Conservation (phyloP, 2,113 vertebrate genomes). For the Hippoglossus stenolepis region DNA sequence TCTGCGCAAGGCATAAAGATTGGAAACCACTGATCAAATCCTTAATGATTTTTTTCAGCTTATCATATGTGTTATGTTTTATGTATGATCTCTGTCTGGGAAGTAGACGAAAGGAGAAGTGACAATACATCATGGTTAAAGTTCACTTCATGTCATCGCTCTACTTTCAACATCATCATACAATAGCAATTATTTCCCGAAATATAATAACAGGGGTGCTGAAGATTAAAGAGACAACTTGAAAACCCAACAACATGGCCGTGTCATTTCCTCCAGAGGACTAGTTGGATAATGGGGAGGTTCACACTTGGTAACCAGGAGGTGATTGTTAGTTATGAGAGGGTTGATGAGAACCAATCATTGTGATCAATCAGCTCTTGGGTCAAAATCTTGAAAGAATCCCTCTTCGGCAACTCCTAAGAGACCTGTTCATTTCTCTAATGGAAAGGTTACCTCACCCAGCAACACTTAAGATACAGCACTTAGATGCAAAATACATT, state of each 20-base stretch:
- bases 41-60: too few relatives aligned
- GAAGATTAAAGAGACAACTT: neutral
- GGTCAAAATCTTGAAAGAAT: slow-evolving; percentile 1
- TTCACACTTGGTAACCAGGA: neutral
- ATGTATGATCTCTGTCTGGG: too few relatives aligned
- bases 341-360: neutral
- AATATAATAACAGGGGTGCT: neutral
- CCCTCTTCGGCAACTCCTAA: neutral
- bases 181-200: too few relatives aligned
- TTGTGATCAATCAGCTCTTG: neutral
- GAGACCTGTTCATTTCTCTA: slow-evolving; percentile 23
- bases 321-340: neutral
- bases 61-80: too few relatives aligned
- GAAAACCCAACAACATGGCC: neutral
- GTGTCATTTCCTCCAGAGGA: neutral
- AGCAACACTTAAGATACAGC: slow-evolving; percentile 46
- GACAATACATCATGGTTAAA: too few relatives aligned
- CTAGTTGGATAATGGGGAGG: neutral
- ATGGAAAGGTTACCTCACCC: slow-evolving; percentile 53
- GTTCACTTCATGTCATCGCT: neutral
- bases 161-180: too few relatives aligned
- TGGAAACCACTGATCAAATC: too few relatives aligned
- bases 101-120: too few relatives aligned
- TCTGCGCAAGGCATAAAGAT: too few relatives aligned
- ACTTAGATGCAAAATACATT: slow-evolving; percentile 58